Percentiles rank a stretch among this genome's conserved stretches.
Evolutionary conservation across 2,888 invertebrate genomes (phyloP).

Genomic region (Acrobeloides nanus): DNA sequence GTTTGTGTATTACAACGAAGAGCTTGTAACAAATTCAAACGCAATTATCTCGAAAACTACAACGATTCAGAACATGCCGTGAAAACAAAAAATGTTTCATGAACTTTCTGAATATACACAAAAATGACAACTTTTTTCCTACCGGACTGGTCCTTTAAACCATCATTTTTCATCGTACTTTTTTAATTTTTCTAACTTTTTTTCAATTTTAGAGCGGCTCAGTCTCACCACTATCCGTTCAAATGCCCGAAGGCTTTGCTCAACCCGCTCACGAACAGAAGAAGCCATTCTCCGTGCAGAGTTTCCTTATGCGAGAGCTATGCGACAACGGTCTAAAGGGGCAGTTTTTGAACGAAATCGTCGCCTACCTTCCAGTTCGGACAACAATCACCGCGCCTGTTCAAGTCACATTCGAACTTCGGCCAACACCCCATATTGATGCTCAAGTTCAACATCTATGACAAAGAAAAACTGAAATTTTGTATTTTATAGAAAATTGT

Average conservation of each 20-base stretch:
- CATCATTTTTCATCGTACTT: background rate
- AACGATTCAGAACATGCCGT: no score
- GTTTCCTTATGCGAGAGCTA: conserved; percentile 30
- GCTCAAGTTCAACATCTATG: no score
- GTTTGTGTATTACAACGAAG: background rate
- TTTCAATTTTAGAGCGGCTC: conserved; percentile 39
- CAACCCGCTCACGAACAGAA: conserved; percentile 15
- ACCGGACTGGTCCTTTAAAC: no score
- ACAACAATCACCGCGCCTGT: conserved; percentile 19
- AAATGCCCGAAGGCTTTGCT: conserved; percentile 39
- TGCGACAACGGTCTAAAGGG: conserved; percentile 5
- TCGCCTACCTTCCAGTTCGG: conserved; percentile 36
- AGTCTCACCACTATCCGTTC: conserved; percentile 36
- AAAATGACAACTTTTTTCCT: no score
- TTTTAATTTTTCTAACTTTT: background rate
- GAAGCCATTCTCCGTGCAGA: conserved; percentile 31
- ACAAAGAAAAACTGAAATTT: no score
- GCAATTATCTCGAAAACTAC: no score
- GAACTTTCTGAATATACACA: no score
- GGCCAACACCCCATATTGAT: conserved; percentile 29
- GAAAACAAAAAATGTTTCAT: no score
- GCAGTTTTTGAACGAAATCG: conserved; percentile 26
- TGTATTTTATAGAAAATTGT: no score
- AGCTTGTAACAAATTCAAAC: no score
- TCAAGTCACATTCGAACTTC: conserved; percentile 36